Evolutionary conservation across 2,797 vertebrate species (phyloP).

Genomic region (Channa striata): DNA sequence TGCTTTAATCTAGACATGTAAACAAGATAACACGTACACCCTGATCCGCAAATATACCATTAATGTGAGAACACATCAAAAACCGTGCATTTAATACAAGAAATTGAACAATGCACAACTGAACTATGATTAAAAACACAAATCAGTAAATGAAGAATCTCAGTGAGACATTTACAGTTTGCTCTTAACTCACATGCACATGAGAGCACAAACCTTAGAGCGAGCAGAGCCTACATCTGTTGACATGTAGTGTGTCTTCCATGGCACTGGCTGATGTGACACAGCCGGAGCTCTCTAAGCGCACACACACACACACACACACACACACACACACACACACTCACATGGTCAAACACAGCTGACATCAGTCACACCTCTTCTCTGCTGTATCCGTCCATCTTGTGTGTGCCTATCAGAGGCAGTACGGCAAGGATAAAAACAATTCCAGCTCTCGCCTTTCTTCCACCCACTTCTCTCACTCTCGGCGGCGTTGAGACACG

Average conservation of each 20-base stretch:
- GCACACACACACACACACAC: slow-evolving; percentile 9
- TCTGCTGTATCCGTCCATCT: slow-evolving; percentile 48
- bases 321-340: slow-evolving; percentile 5
- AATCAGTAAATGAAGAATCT: not conserved
- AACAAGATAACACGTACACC: slow-evolving; percentile 4
- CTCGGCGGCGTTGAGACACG: slow-evolving; percentile 78
- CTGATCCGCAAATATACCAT: not conserved
- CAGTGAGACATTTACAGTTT: slow-evolving; percentile 2
- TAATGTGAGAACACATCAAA: slow-evolving; percentile 10
- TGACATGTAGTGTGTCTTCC: slow-evolving; percentile 43
- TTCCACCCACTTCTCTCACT: slow-evolving; percentile 79
- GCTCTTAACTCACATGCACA: slow-evolving; percentile 4
- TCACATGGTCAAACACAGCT: slow-evolving; percentile 25
- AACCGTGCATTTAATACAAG: not conserved
- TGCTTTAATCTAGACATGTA: slow-evolving; percentile 4
- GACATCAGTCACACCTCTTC: slow-evolving; percentile 38
- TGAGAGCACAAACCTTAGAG: slow-evolving; percentile 60
- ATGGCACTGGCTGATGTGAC: slow-evolving; percentile 42
- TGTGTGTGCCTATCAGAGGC: slow-evolving; percentile 32
- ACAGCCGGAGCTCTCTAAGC: slow-evolving; percentile 47
- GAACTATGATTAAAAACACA: not conserved
- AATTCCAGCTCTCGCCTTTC: slow-evolving; percentile 64
- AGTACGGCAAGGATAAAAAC: slow-evolving; percentile 37
- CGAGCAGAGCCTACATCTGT: slow-evolving; percentile 47
- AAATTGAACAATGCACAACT: not conserved